These are phyloP conservation scores for Anguilla obscura DNA, from an alignment of 2,797 vertebrate genomes.

Conservation along the genomic window DNA sequence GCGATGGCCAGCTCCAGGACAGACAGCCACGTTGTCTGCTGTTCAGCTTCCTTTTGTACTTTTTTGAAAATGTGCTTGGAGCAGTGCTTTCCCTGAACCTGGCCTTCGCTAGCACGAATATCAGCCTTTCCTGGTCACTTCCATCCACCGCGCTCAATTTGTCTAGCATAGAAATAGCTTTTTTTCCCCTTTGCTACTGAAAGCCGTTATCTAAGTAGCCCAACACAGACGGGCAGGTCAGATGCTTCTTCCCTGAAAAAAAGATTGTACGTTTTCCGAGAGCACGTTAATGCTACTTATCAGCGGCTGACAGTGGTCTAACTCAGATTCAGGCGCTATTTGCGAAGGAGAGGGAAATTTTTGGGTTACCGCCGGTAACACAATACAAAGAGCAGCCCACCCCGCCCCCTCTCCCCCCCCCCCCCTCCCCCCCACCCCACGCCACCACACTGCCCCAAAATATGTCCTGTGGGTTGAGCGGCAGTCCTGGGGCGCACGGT, in stretches of 20 bases:
- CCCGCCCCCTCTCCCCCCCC: neutral
- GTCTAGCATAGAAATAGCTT: neutral
- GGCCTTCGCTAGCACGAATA: neutral
- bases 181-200: neutral
- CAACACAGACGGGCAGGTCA: neutral
- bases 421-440: constrained; percentile 40
- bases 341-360: constrained; percentile 65
- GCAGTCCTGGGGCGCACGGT: constrained; percentile 63
- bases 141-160: neutral
- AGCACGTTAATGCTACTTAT: neutral
- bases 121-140: neutral
- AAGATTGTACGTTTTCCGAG: neutral
- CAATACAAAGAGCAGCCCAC: constrained; percentile 63
- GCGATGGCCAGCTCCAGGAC: too few relatives aligned
- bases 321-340: constrained; percentile 56
- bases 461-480: constrained; percentile 56
- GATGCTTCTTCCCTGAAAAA: neutral
- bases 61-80: neutral
- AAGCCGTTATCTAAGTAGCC: neutral
- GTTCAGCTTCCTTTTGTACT: neutral
- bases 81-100: neutral
- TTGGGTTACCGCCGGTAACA: constrained; percentile 65
- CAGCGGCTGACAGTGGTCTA: neutral
- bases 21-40: neutral
- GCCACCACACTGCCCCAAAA: constrained; percentile 64